Percentiles rank a stretch among this genome's conserved stretches.
Conservation (phyloP, 2,113 vertebrate species). For the Malurus melanocephalus region DNA sequence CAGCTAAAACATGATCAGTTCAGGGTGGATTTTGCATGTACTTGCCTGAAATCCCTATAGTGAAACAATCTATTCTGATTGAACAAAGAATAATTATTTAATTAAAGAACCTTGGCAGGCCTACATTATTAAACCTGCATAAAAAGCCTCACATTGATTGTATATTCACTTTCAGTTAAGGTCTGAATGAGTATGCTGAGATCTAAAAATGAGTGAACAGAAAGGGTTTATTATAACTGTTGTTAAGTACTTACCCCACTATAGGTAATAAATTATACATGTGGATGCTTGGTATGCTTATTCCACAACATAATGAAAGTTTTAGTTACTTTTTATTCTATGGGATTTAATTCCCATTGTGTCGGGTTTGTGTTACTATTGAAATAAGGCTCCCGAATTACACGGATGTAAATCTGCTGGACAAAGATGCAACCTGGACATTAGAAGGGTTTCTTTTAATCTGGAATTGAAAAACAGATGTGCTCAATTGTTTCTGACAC, state of each 20-base stretch:
- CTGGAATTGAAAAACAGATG: neutral
- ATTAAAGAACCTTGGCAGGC: constrained; percentile 40
- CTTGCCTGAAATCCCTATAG: neutral
- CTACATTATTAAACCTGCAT: constrained; percentile 20
- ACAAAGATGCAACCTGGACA: neutral
- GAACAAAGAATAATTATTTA: constrained; percentile 58
- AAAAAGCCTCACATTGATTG: constrained; percentile 49
- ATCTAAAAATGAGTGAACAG: constrained; percentile 20
- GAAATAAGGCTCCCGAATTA: neutral
- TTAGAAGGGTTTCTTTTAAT: neutral
- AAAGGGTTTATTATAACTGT: constrained; percentile 18
- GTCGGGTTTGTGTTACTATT: neutral
- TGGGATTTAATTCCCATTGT: neutral
- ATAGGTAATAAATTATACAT: constrained; percentile 49
- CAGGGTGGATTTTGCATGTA: neutral
- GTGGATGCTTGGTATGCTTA: neutral
- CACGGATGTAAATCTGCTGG: neutral
- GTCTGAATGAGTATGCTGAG: neutral
- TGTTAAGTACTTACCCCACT: constrained; percentile 16
- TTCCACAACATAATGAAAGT: constrained; percentile 27
- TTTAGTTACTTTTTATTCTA: constrained; percentile 8
- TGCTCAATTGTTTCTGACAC: neutral
- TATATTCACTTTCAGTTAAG: constrained; percentile 50
- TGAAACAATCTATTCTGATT: constrained; percentile 26
- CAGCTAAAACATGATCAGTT: neutral